Conservation (phyloP, 2,797 vertebrate genomes). For the Phoeniculus purpureus region DNA sequence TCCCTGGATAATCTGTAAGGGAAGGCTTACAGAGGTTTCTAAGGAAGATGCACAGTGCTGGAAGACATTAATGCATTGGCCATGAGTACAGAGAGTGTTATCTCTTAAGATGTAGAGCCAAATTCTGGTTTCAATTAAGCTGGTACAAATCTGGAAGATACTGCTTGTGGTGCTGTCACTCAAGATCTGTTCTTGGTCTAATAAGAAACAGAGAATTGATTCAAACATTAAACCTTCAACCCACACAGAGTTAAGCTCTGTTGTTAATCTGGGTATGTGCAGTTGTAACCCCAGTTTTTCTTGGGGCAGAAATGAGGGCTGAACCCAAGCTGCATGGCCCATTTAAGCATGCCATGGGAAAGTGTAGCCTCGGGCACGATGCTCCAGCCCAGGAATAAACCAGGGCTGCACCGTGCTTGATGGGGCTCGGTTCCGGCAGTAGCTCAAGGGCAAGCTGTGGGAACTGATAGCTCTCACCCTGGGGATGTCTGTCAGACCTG, state of each 20-base stretch:
- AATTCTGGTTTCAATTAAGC: slow-evolving; percentile 42
- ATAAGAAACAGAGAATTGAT: background rate
- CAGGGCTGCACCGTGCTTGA: rapidly evolving
- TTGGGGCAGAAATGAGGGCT: background rate
- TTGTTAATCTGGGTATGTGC: background rate
- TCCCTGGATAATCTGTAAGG: slow-evolving; percentile 36
- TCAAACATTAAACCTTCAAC: background rate
- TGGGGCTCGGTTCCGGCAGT: background rate
- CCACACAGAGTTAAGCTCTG: background rate
- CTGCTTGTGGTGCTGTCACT: background rate
- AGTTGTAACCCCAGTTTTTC: background rate
- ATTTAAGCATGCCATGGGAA: background rate
- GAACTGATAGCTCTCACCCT: background rate
- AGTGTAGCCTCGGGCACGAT: rapidly evolving
- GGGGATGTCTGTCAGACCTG: background rate
- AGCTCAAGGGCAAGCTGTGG: background rate
- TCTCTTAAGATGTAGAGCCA: slow-evolving; percentile 48
- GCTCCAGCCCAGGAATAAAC: background rate
- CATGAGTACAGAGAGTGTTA: slow-evolving; percentile 21
- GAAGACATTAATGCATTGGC: slow-evolving; percentile 49
- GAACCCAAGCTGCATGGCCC: background rate
- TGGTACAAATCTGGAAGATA: background rate
- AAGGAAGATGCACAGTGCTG: slow-evolving; percentile 13
- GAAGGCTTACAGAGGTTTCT: slow-evolving; percentile 1
- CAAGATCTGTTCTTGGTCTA: background rate